phyloP scores from a whole-genome alignment of 2,797 vertebrate species.

The Chloroceryle inda region DNA sequence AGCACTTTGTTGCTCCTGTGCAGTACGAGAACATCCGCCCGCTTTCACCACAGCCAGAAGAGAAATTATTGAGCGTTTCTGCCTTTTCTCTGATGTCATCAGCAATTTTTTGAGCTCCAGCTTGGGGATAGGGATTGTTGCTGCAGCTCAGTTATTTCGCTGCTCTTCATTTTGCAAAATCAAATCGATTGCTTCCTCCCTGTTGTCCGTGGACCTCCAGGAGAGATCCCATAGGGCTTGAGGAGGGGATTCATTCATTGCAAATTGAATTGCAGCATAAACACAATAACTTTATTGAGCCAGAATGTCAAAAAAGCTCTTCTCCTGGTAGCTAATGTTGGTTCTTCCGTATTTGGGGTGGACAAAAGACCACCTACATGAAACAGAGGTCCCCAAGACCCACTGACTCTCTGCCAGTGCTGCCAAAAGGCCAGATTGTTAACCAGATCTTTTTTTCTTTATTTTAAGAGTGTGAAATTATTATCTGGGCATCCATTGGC shows the following conservation, averaged over 20 bases:
- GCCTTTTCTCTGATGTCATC: not conserved
- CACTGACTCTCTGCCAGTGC: not conserved
- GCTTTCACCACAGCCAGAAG: not conserved
- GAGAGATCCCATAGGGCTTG: not conserved
- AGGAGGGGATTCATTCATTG: not conserved
- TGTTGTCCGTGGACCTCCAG: accelerated
- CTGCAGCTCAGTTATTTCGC: not conserved
- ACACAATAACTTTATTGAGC: not conserved
- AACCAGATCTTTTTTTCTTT: not conserved
- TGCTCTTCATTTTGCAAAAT: not conserved
- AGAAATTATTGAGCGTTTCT: not conserved
- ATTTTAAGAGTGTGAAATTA: not conserved
- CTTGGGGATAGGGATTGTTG: not conserved
- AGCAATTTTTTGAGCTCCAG: not conserved
- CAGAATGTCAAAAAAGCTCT: not conserved
- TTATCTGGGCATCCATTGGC: not conserved
- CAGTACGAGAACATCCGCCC: not conserved
- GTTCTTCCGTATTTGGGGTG: not conserved
- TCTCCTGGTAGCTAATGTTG: not conserved
- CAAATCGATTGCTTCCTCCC: not conserved
- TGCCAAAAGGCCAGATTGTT: not conserved
- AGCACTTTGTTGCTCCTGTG: not conserved
- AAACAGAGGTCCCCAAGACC: not conserved
- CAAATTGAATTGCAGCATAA: not conserved
- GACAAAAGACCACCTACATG: not conserved